Percentiles rank a stretch among this genome's conserved stretches.
These are phyloP conservation scores for Cheilosia grossa DNA, from an alignment of 2,888 invertebrate species.

Conservation along the genomic window DNA sequence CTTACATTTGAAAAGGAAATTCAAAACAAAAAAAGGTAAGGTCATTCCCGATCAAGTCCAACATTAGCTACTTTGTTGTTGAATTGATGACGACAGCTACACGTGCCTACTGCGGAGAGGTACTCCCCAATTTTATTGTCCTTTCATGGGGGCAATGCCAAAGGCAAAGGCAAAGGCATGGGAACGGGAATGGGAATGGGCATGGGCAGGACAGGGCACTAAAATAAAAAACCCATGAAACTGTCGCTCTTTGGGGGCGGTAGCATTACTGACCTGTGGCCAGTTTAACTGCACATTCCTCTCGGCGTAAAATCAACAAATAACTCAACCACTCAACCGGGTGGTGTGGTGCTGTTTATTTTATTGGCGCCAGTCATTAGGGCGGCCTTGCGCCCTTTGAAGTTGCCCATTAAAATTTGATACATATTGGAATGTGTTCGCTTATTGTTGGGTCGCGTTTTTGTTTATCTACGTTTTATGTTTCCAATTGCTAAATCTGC, in stretches of 20 bases:
- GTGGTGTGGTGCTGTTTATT: not conserved
- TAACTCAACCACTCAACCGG: not conserved
- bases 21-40: no score
- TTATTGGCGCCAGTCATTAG: not conserved
- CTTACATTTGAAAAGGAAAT: not conserved
- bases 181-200: no score
- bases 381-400: not conserved
- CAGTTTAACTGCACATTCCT: not conserved
- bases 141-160: not conserved
- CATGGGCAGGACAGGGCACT: not conserved
- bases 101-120: not conserved
- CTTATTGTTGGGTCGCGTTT: no score
- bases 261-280: not conserved
- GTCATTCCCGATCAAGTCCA: no score
- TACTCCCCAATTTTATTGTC: not conserved
- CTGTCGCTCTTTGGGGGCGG: no score
- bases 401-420: slow-evolving; percentile 3
- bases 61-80: slow-evolving; percentile 21
- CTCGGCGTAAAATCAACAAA: not conserved
- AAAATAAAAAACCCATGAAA: not conserved
- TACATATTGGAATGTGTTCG: not conserved
- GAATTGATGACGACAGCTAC: not conserved
- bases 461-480: no score
- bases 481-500: no score
- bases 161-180: not conserved